Evolutionary conservation across 2,888 invertebrate genomes (phyloP).

Genomic region (Xanthostigma xanthostigma): DNA sequence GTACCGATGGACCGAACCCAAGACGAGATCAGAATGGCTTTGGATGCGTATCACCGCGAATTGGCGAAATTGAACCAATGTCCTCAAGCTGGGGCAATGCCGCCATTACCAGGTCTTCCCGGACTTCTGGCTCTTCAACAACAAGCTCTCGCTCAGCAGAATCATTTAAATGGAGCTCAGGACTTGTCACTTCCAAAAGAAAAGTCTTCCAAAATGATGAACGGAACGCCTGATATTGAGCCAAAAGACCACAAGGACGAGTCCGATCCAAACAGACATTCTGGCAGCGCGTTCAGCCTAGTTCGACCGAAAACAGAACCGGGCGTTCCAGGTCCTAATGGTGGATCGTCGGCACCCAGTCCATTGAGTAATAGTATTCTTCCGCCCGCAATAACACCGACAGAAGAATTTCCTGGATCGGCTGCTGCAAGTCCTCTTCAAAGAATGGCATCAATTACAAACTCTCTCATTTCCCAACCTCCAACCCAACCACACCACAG

Average conservation of each 20-base stretch:
- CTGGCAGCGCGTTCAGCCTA: conserved; percentile 73
- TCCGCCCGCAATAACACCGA: conserved; percentile 69
- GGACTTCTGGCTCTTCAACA: conserved; percentile 66
- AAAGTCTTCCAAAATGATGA: conserved; percentile 44
- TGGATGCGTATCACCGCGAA: conserved; percentile 88
- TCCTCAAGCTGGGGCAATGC: conserved; percentile 30
- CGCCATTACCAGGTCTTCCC: conserved; percentile 38
- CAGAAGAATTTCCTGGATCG: conserved; percentile 62
- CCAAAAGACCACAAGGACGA: conserved; percentile 35
- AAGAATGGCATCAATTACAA: conserved; percentile 95
- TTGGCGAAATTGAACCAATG: conserved; percentile 69
- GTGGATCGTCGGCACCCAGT: conserved; percentile 68
- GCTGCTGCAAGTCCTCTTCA: conserved; percentile 88
- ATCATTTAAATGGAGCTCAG: conserved; percentile 37
- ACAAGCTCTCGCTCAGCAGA: conserved; percentile 38
- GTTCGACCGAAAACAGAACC: conserved; percentile 75
- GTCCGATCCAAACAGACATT: conserved; percentile 55
- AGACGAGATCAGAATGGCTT: conserved; percentile 77
- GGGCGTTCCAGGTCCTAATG: conserved; percentile 46
- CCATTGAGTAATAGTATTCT: conserved; percentile 74
- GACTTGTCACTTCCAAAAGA: conserved; percentile 77
- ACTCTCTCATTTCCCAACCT: conserved; percentile 85
- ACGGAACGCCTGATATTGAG: conserved; percentile 50
- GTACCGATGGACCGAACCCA: conserved; percentile 48
- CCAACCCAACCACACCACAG: conserved; percentile 74